Base-by-base conservation (phyloP, 2,113 vertebrate species). In the Puntigrus tetrazona region DNA sequence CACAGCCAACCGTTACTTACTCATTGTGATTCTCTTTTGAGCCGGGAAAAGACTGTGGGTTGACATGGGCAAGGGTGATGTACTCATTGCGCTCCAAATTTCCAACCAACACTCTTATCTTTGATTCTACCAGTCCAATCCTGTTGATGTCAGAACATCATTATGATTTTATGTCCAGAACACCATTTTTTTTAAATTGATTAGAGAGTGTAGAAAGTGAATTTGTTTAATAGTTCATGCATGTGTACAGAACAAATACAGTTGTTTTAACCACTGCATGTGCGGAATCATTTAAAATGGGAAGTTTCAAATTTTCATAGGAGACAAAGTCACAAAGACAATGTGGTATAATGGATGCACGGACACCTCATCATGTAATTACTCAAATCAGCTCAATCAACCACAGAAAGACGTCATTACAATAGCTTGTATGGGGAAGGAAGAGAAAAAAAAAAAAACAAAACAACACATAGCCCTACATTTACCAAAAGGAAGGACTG, bases 121-220 rank as follows among this genome's bases (percentile, higher is more conserved):
- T 99, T 34, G 98, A 99, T 92, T 99, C 98, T 0, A 99, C 97
- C 50, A 99, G 94, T 34, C 98, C 98, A 85, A 97, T 94, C 98
- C 98, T 99, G 90, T 20, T 52, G 27, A 78, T 50, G 59, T 7
- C 31, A 86, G 14, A 14, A 25, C 0, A 55, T 41, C 13, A 27
- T 38, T 29, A 73, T 36, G 65, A 20, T 67, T 67, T 7, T 7
- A 67, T 18, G 10, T 18, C 18, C 16, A 36, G 29, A 34, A 67
- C 63, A n/a, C 63, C 65, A 69, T 52, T 52, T 55, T 22, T 22
- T 22, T 2, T 20, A 55, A 67, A 69, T 3, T 22, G 18, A 9
- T 67, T 36, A 20, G 3, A 67, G 63, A 34, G 29, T 34, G 27
- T 20, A 63, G 8, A 29, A 16, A 0, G 16, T 36, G 31, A 67